A percentile compares a stretch with the other conserved stretches of the same genome.
Conservation (phyloP, 2,888 invertebrate species). For the Marasmarcha lunaedactyla region DNA sequence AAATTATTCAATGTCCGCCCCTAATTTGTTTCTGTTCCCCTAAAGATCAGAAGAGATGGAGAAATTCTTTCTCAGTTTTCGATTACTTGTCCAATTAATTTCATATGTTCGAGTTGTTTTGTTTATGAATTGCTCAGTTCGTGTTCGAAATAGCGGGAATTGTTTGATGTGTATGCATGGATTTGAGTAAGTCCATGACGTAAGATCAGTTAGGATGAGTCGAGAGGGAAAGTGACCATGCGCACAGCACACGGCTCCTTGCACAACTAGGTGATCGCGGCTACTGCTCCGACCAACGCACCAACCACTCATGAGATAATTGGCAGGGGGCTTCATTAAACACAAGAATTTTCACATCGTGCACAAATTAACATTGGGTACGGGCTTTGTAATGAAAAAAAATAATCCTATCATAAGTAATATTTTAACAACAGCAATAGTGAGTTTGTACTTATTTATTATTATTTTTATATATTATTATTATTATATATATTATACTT, state of each 20-base stretch:
- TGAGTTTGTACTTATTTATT: too few species aligned
- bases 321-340: conserved; percentile 57
- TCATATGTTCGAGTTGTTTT: too few species aligned
- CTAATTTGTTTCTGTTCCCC: conserved; percentile 66
- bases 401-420: conserved; percentile 4
- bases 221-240: conserved; percentile 66
- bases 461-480: too few species aligned
- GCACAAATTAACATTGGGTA: conserved; percentile 31
- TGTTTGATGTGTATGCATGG: background rate
- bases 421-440: too few species aligned
- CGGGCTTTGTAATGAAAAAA: conserved; percentile 13
- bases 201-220: conserved; percentile 1
- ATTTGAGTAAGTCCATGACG: background rate
- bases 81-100: conserved; percentile 71
- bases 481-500: too few species aligned
- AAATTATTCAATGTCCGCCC: conserved; percentile 71
- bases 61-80: conserved; percentile 71
- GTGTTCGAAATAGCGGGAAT: conserved; percentile 45
- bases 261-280: conserved; percentile 65
- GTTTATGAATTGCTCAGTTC: too few species aligned
- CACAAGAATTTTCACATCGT: conserved; percentile 40
- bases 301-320: conserved; percentile 62
- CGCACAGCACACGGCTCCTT: conserved; percentile 56
- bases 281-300: conserved; percentile 54
- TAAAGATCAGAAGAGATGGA: conserved; percentile 52